A percentile compares a stretch with the other conserved stretches of the same genome.
Evolutionary conservation across 2,888 invertebrate genomes (phyloP).

Genomic region (Escarpia spicata): DNA sequence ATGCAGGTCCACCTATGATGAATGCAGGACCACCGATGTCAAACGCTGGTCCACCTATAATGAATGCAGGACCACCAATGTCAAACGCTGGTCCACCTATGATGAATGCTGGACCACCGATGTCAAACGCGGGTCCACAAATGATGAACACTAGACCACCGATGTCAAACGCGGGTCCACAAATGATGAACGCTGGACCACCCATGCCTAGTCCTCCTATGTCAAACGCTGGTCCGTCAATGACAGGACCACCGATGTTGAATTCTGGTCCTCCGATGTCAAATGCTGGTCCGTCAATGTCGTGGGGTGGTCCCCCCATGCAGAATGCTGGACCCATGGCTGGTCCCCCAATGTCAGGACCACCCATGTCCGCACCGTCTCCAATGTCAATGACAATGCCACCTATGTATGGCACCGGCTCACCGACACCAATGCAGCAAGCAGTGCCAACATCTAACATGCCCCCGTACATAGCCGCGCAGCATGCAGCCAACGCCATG

Average conservation of each 20-base stretch:
- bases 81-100: conserved; percentile 28
- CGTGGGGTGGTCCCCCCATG: conserved; percentile 8
- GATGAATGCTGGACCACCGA: not conserved
- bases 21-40: not conserved
- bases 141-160: not conserved
- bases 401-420: not conserved
- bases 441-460: conserved; percentile 8
- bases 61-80: conserved; percentile 19
- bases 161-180: not conserved
- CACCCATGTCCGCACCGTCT: conserved; percentile 21
- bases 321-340: not conserved
- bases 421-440: not conserved
- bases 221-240: not conserved
- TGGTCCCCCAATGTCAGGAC: not conserved
- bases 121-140: not conserved
- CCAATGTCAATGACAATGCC: conserved; percentile 19
- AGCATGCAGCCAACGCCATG: not conserved
- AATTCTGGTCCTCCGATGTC: not conserved
- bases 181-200: not conserved
- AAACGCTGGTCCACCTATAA: not conserved
- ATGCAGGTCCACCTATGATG: not conserved
- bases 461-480: not conserved
- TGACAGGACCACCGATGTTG: not conserved
- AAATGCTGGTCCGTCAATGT: not conserved
- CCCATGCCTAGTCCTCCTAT: not conserved